Conservation (phyloP, 2,113 vertebrate genomes). For the Laticauda laticaudata region DNA sequence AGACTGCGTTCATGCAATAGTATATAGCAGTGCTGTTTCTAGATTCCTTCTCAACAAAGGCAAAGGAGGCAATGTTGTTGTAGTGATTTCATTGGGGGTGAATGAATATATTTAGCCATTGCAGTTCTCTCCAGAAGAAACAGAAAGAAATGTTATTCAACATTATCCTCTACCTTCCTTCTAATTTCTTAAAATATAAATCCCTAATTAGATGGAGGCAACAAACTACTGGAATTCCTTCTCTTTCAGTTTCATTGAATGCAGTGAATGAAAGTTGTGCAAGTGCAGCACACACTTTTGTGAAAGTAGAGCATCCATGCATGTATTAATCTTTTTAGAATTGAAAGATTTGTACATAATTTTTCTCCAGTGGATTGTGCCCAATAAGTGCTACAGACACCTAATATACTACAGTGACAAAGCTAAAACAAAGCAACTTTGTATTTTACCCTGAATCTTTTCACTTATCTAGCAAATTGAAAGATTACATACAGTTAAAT, state of each 20-base stretch:
- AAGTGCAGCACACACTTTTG: not conserved
- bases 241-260: too few relatives aligned
- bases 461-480: not conserved
- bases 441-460: conserved; percentile 2
- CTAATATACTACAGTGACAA: not conserved
- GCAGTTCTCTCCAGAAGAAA: conserved; percentile 49
- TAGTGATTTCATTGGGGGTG: conserved; percentile 28
- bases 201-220: not conserved
- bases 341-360: not conserved
- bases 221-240: not conserved
- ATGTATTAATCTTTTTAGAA: not conserved
- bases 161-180: not conserved
- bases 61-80: conserved; percentile 57
- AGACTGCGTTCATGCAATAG: conserved; percentile 44
- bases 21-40: conserved; percentile 56
- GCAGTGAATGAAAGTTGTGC: not conserved
- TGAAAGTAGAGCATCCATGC: not conserved
- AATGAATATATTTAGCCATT: conserved; percentile 64
- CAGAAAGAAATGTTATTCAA: conserved; percentile 13
- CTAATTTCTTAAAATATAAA: not conserved
- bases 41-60: conserved; percentile 54
- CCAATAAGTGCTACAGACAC: not conserved
- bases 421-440: not conserved
- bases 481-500: not conserved
- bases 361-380: not conserved